Percentiles rank a stretch among this genome's conserved stretches.
Evolutionary conservation across 2,888 invertebrate species (phyloP).

Genomic region (Stenoptilia bipunctidactyla): DNA sequence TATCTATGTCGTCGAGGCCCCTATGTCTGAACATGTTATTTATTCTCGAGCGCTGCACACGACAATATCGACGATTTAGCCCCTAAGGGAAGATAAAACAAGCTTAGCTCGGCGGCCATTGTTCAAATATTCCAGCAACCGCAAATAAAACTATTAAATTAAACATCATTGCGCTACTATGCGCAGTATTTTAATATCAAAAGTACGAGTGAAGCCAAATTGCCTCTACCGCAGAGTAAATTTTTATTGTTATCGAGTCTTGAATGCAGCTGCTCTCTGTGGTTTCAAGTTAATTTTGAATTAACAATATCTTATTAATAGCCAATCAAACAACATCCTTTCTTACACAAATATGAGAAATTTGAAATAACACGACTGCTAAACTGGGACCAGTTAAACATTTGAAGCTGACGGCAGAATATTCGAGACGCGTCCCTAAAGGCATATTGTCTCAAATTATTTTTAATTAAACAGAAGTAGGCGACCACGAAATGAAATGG

Average conservation of each 20-base stretch:
- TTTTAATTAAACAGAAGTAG: constrained; percentile 63
- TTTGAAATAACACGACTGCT: too few relatives aligned
- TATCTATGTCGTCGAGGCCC: background rate
- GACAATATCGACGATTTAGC: constrained; percentile 47
- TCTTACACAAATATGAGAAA: too few relatives aligned
- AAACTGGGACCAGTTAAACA: too few relatives aligned
- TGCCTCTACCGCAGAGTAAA: too few relatives aligned
- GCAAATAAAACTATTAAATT: constrained; percentile 39
- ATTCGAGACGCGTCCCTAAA: constrained; percentile 37
- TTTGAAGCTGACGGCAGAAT: constrained; percentile 9
- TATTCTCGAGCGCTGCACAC: constrained; percentile 35
- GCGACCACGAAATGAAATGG: constrained; percentile 41
- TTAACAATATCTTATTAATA: too few relatives aligned
- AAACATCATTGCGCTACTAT: constrained; percentile 14
- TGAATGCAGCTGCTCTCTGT: too few relatives aligned
- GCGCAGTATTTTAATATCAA: too few relatives aligned
- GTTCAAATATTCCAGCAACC: constrained; percentile 17
- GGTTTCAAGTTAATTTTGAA: too few relatives aligned
- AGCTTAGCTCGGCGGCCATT: constrained; percentile 28
- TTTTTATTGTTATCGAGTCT: too few relatives aligned
- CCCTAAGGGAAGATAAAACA: constrained; percentile 40
- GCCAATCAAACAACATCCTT: too few relatives aligned
- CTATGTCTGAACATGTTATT: background rate
- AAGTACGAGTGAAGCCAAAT: too few relatives aligned
- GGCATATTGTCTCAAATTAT: constrained; percentile 57